These are phyloP conservation scores for Heliconius eleuchia DNA, from an alignment of 1,140 invertebrate genomes.

Conservation along the genomic window DNA sequence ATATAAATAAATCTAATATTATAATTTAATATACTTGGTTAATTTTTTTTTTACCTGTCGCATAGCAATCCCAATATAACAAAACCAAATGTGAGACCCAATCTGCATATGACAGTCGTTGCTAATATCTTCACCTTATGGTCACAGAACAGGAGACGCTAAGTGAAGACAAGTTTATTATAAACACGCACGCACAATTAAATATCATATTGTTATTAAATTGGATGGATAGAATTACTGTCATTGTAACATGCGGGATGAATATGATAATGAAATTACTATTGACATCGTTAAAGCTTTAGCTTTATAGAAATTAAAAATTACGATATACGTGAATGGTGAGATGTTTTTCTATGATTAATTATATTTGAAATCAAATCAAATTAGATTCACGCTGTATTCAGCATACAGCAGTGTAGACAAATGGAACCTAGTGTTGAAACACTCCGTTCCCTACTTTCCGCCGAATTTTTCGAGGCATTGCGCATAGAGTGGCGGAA, in stretches of 20 bases:
- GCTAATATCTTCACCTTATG: slow-evolving; percentile 56
- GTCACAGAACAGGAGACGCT: slow-evolving; percentile 70
- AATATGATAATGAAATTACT: neutral
- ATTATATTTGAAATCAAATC: no score
- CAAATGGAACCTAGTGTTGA: no score
- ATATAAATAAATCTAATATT: neutral
- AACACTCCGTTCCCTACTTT: no score
- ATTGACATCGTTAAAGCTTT: neutral
- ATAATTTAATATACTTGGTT: neutral
- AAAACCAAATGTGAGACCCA: slow-evolving; percentile 64
- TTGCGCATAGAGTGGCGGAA: no score
- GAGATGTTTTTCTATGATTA: no score
- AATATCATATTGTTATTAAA: neutral
- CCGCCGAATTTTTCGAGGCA: no score
- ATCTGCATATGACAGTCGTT: slow-evolving; percentile 60
- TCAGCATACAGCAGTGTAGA: no score
- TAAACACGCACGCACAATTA: neutral
- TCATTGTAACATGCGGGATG: neutral
- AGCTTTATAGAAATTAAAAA: neutral
- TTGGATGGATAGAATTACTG: neutral
- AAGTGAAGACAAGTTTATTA: slow-evolving; percentile 24
- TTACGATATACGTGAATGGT: neutral
- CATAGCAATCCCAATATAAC: slow-evolving; percentile 64
- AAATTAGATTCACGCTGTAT: no score
- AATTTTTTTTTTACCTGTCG: slow-evolving; percentile 54